A percentile compares a stretch with the other conserved stretches of the same genome.
phyloP scores from a whole-genome alignment of 1,140 invertebrate genomes.

The Penaeus indicus region DNA sequence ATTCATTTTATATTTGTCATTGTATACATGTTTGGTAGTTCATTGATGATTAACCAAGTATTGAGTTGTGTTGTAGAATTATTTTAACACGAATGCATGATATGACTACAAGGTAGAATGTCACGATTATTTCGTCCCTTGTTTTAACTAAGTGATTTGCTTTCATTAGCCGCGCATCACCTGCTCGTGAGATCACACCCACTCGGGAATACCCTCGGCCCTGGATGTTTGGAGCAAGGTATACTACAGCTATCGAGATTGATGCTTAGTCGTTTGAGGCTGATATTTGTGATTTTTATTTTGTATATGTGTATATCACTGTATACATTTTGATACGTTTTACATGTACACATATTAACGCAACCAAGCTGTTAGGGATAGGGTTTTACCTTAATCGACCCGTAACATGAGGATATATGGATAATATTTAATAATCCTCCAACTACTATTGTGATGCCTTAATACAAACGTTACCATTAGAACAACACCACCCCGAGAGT shows the following conservation, averaged over 20 bases:
- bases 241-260: conserved; percentile 13
- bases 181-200: conserved; percentile 67
- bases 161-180: conserved; percentile 66
- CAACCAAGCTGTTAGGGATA: no score
- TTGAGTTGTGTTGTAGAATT: no score
- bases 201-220: conserved; percentile 68
- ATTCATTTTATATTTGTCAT: no score
- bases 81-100: no score
- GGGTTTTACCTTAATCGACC: no score
- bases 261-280: conserved; percentile 9
- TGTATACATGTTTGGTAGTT: no score
- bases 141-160: conserved; percentile 45
- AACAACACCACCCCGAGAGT: conserved; percentile 63
- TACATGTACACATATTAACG: background rate
- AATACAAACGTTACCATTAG: conserved; percentile 58
- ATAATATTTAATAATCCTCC: no score
- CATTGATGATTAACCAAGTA: no score
- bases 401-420: no score
- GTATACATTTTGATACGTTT: conserved; percentile 3
- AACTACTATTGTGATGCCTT: background rate
- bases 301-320: background rate
- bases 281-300: background rate
- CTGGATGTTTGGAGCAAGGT: conserved; percentile 68
- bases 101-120: no score
- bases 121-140: no score